Base-by-base conservation (phyloP, 2,113 vertebrate species). In the human region DNA sequence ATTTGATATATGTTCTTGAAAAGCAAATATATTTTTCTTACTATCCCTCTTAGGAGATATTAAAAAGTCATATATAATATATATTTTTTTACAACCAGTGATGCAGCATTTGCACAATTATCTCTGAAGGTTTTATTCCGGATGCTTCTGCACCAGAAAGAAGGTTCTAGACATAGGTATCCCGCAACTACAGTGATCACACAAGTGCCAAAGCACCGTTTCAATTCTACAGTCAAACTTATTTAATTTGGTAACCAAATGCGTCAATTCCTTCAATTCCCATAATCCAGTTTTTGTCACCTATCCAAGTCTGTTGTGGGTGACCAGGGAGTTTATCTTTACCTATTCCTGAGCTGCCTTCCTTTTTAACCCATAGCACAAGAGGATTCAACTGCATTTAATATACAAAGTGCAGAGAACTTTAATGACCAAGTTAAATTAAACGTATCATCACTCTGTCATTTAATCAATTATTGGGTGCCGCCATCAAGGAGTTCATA, bases 1-100 rank as follows among this genome's bases (percentile, higher is more conserved):
- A 97, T 93, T 97, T 97, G 94, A 97, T 94, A 80, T 95, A 50
- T 86, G 97, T 98, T 96, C 92, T 94, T 98, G 87, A 68, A 91
- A 90, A 64, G 83, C 94, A 96, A 98, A 93, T 20, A 38, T 55
- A 32, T 96, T 98, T 98, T 97, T 66, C 50, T 98, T 45, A 32
- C 92, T 83, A 92, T 97, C 6, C n/a, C 61, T 97, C 85, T 83
- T 70, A 96, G 61, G 32, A 96, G 96, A 96, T 80, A 94, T 75
- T 96, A 97, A 98, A 98, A 98, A 97, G 30, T 7, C 91, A 70
- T 76, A 91, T 97, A 90, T 59, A 95, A 95, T 96, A 43, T 90
- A 97, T 95, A n/a, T 85, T 80, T 76, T 75, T 95, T 96, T 93
- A 93, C 76, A 96, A 70, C 35, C 50, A 85, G 18, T 88, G 59